Base-by-base conservation (phyloP, 2,888 invertebrate genomes). In the Asteroscopus sphinx region DNA sequence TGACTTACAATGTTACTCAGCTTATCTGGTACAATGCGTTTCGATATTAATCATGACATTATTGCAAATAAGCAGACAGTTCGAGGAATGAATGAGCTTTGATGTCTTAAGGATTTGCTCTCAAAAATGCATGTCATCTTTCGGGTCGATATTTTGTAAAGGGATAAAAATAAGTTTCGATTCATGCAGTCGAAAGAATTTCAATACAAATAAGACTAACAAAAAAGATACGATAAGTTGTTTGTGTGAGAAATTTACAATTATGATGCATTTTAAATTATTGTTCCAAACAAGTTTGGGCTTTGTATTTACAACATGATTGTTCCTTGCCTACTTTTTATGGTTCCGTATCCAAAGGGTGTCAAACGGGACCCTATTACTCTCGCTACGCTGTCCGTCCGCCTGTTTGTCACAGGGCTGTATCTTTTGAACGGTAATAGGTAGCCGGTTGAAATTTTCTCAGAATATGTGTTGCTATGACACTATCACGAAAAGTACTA, bases 41-140 rank as follows among this genome's bases (percentile, higher is more conserved):
- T 61, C 41, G 42, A 67, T 68, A 76, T 77, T 73, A 76, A 81
- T 75, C 79, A 71, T 76, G 73, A 75, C 69, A 75, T 66, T 65
- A 53, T 67, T 66, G 72, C 70, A 77, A 77, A 79, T 73, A 79
- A 73, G 60, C 61, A 49, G 64, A 71, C 73, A 68, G 67, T 62
- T 71, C 54, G 48, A 57, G 35, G 58, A 62, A 73, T 49, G 39
- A 44, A 63, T 69, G 53, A 45, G 61, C 51, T 57, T 58, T 71
- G 68, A 75, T 53, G 68, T 58, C 68, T 68, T 65, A 69, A 63
- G 66, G 68, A 59, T 73, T 58, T 48, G 33, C 48, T 73, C 9
- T 40, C 16, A 49, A 63, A 77, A 66, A 58, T 71, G 74, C 77
- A 67, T 61, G 66, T 84, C 80, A 83, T 74, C 70, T 47, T 33